phyloP scores from a whole-genome alignment of 2,888 invertebrate species.

The Leptopilina drosophilae region DNA sequence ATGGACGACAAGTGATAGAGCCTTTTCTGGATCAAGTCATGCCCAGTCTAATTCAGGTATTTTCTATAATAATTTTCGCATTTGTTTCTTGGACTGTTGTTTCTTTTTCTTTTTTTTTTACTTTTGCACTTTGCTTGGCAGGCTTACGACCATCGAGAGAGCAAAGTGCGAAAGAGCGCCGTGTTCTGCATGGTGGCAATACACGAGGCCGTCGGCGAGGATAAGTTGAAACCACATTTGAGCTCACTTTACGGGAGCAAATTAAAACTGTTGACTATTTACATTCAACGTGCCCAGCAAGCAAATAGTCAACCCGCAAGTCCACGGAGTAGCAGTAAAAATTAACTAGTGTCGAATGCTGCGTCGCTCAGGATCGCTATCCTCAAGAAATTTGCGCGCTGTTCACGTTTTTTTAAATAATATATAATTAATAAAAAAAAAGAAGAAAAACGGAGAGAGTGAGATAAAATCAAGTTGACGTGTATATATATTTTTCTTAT shows the following conservation, averaged over 20 bases:
- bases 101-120: too few relatives aligned
- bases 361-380: conserved; percentile 73
- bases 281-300: conserved; percentile 83
- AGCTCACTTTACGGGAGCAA: conserved; percentile 92
- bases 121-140: conserved; percentile 74
- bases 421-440: neutral
- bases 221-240: conserved; percentile 88
- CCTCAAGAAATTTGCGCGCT: conserved; percentile 70
- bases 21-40: conserved; percentile 88
- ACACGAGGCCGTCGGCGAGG: conserved; percentile 93
- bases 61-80: conserved; percentile 46
- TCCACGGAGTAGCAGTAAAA: conserved; percentile 73
- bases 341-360: conserved; percentile 72
- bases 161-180: conserved; percentile 95
- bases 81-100: neutral
- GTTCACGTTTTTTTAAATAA: conserved; percentile 38
- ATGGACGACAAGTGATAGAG: conserved; percentile 85
- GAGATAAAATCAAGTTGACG: conserved; percentile 26
- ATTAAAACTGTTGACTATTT: conserved; percentile 89
- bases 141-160: conserved; percentile 94
- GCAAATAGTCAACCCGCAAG: conserved; percentile 77
- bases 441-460: neutral
- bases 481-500: conserved; percentile 41
- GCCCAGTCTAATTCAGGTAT: conserved; percentile 91
- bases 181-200: conserved; percentile 98